Evolutionary conservation across 1,140 invertebrate genomes (phyloP), one percentile per base, ranked within the genome.

Genomic region (Temnothorax curvispinosus): DNA sequence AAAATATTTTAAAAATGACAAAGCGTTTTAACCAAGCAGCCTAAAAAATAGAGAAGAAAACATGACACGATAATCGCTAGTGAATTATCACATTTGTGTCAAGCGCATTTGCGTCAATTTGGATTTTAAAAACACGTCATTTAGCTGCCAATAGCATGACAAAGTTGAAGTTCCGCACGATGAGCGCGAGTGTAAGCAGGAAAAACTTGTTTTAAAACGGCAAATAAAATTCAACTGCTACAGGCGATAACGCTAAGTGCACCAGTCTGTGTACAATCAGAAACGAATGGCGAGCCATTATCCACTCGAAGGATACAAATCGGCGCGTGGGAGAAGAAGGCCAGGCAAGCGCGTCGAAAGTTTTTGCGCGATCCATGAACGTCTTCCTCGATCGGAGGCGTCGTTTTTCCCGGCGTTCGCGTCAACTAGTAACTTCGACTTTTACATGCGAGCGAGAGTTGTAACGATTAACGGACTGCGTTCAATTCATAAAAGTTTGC

Each of bases 221-320:
- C 2, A 47, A 84, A 44, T 60, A 44, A 75, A 74, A 58, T 50
- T 84, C 58, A 38, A 18, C 13, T 56, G 52, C n/a, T 58, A 44
- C 67, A 58, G 64, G 56, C 69, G 18, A 47, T 60, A 74, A 50
- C 18, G 41, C 27, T 74, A 47, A 84, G 54, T 60, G 67, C 69
- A 38, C 3, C 18, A 75, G 69, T 84, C 56, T 75, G 67, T 60
- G 72, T 71, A 75, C 82, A 78, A 85, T 78, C 58, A 65, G 13
- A 85, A 58, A 85, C 74, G 44, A 85, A 85, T 78, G 60, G 27
- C 74, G n/a, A 7, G 18, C 50, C 47, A 38, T 85, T 78, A 78
- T 56, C 47, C 47, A 56, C 54, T 67, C 58, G 82, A 85, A 78
- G 58, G 74, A 32, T 85, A 85, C 74, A 78, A 78, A 85, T 85